These are phyloP conservation scores for Neoarius graeffei DNA, from an alignment of 2,113 vertebrate species.

Conservation along the genomic window DNA sequence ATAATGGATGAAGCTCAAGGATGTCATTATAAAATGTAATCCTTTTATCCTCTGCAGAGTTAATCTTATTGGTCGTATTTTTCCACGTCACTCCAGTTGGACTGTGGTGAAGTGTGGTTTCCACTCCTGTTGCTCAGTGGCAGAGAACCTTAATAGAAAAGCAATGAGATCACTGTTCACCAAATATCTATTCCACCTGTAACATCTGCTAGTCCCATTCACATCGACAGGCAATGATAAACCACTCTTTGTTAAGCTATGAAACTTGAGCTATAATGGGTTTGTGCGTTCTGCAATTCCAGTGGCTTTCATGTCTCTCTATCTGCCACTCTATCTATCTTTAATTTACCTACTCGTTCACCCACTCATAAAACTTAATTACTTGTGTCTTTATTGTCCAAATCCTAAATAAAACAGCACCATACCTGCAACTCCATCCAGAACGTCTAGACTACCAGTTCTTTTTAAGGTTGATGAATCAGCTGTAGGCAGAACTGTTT, in stretches of 20 bases:
- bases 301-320: background rate
- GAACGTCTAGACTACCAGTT: background rate
- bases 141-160: background rate
- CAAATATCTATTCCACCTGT: constrained; percentile 32
- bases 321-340: constrained; percentile 4
- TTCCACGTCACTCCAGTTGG: constrained; percentile 31
- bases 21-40: constrained; percentile 55
- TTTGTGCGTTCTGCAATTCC: background rate
- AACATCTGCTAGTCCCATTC: constrained; percentile 4
- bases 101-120: constrained; percentile 6
- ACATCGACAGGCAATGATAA: background rate
- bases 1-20: constrained; percentile 35
- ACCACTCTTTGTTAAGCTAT: background rate
- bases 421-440: background rate
- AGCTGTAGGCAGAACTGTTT: background rate
- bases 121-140: background rate
- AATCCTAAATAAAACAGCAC: background rate
- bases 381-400: constrained; percentile 2
- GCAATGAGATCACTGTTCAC: background rate
- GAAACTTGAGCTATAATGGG: background rate
- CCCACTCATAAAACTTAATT: constrained; percentile 6
- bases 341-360: background rate
- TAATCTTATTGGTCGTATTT: constrained; percentile 57
- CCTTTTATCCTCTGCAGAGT: constrained; percentile 51
- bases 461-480: background rate